phyloP scores from a whole-genome alignment of 2,888 invertebrate genomes.

The Thalpophila matura region DNA sequence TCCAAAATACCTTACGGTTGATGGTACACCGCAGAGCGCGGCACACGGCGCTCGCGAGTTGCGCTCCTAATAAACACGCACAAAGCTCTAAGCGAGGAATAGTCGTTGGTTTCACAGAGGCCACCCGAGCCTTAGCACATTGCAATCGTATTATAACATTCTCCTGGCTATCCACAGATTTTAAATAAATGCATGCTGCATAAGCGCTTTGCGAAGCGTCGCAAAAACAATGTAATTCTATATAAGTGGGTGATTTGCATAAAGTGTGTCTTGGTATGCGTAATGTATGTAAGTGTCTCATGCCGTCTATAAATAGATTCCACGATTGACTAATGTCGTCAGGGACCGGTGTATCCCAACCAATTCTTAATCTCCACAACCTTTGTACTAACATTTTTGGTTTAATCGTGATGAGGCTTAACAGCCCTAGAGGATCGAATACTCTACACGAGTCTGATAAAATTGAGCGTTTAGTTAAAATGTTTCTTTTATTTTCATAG shows the following conservation, averaged over 20 bases:
- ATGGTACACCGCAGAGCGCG: slow-evolving; percentile 1
- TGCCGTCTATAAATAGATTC: not conserved
- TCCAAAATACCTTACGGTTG: not conserved
- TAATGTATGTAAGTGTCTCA: not conserved
- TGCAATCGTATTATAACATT: not conserved
- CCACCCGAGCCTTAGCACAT: not conserved
- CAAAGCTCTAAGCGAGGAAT: slow-evolving; percentile 1
- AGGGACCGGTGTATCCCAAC: slow-evolving; percentile 14
- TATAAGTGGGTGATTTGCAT: not conserved
- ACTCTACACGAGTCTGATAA: not conserved
- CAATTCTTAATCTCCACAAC: slow-evolving; percentile 1
- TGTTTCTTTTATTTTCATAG: not conserved
- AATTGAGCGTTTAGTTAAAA: not conserved
- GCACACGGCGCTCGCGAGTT: not conserved
- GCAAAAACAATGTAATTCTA: not conserved
- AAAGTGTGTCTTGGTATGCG: not conserved
- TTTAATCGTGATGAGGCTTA: slow-evolving; percentile 6
- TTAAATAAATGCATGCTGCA: not conserved
- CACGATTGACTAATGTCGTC: not conserved
- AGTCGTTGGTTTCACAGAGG: not conserved
- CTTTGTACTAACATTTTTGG: slow-evolving; percentile 18
- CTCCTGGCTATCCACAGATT: not conserved
- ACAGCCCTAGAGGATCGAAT: slow-evolving; percentile 13
- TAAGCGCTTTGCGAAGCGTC: not conserved
- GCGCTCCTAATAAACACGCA: not conserved